Evolutionary conservation across 2,797 vertebrate genomes (phyloP).

Genomic region (Lepilemur ruficaudatus): DNA sequence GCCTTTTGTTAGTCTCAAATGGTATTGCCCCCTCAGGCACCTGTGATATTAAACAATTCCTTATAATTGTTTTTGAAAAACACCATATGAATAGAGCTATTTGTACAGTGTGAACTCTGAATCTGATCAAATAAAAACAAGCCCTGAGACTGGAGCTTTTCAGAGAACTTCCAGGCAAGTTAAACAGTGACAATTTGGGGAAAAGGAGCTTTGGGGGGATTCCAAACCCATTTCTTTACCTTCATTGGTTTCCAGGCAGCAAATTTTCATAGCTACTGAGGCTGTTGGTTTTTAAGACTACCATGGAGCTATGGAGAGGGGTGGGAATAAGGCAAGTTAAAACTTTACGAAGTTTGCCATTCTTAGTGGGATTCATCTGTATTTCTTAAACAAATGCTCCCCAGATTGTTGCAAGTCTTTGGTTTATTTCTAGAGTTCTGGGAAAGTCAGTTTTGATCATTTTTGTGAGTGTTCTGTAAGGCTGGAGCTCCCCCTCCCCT

Average conservation of each 20-base stretch:
- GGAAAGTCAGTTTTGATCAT: neutral
- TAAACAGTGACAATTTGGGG: neutral
- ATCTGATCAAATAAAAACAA: neutral
- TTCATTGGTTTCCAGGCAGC: neutral
- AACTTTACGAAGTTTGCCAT: neutral
- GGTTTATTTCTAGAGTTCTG: neutral
- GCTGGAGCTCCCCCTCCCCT: too few species aligned
- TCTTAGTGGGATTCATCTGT: neutral
- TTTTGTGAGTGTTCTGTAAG: neutral
- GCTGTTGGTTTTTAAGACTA: neutral
- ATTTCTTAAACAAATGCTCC: neutral
- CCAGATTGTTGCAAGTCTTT: neutral
- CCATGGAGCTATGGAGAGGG: neutral
- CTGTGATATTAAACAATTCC: neutral
- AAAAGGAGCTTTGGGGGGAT: neutral
- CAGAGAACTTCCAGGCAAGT: neutral
- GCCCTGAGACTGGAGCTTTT: neutral
- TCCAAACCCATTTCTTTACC: neutral
- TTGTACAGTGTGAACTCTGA: neutral
- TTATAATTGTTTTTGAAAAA: neutral
- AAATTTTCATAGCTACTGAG: neutral
- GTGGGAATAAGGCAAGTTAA: neutral
- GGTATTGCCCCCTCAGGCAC: neutral
- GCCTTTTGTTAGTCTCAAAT: neutral
- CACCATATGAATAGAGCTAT: neutral